Percentiles rank a stretch among this genome's conserved stretches.
These are phyloP conservation scores for Syngnathus acus DNA, from an alignment of 2,797 vertebrate species.

Conservation along the genomic window DNA sequence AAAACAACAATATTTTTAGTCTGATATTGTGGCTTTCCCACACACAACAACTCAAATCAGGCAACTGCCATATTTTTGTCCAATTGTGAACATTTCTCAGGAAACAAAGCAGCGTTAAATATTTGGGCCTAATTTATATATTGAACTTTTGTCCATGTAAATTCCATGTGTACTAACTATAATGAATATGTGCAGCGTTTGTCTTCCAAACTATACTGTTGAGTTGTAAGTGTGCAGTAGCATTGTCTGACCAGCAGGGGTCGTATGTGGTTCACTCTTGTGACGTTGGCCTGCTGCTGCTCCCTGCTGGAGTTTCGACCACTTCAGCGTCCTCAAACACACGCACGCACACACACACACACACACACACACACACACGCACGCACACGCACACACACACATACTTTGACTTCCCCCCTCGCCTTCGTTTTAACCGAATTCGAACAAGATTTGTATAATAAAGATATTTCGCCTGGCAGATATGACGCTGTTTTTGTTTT, in stretches of 20 bases:
- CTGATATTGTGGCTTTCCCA: too few relatives aligned
- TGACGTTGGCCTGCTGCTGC: slow-evolving; percentile 24
- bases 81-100: too few relatives aligned
- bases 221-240: background rate
- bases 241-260: slow-evolving; percentile 47
- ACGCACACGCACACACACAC: background rate
- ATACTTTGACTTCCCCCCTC: background rate
- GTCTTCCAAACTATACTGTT: background rate
- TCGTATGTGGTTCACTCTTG: slow-evolving; percentile 57
- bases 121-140: too few relatives aligned
- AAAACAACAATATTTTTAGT: too few relatives aligned
- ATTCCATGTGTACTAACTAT: too few relatives aligned
- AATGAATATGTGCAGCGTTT: background rate
- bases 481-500: background rate
- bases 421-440: slow-evolving; percentile 4
- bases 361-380: background rate
- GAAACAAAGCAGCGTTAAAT: too few relatives aligned
- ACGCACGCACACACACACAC: background rate
- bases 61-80: too few relatives aligned
- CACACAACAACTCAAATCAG: too few relatives aligned
- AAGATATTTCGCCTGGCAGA: background rate
- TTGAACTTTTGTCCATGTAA: too few relatives aligned
- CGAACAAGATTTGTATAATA: slow-evolving; percentile 1
- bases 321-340: slow-evolving; percentile 19
- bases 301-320: slow-evolving; percentile 23